phyloP scores from a whole-genome alignment of 2,888 invertebrate genomes.

The Scaptomyza reducta region DNA sequence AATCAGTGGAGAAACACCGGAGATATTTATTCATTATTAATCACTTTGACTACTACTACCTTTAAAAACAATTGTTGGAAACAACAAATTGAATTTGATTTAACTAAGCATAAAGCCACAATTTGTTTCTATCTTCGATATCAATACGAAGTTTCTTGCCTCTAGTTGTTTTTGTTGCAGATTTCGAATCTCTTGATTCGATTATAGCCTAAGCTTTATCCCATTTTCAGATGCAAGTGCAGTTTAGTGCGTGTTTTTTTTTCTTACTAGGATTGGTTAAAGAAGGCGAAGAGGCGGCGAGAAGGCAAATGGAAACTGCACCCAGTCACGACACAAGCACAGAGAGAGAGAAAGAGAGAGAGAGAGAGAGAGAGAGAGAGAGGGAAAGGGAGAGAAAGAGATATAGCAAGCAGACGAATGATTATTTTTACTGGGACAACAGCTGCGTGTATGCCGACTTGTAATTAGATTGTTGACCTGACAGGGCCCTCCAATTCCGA shows the following conservation, averaged over 20 bases:
- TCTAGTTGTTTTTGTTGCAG: background rate
- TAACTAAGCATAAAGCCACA: too few species aligned
- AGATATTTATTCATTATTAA: too few species aligned
- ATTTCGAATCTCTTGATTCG: background rate
- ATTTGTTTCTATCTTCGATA: too few species aligned
- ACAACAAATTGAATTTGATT: too few species aligned
- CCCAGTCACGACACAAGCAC: slow-evolving; percentile 49
- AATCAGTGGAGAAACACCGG: too few species aligned
- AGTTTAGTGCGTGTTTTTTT: slow-evolving; percentile 2
- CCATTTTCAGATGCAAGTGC: slow-evolving; percentile 25
- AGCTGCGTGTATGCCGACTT: slow-evolving; percentile 54
- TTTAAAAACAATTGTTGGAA: too few species aligned
- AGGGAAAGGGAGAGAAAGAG: background rate
- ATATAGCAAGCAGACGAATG: slow-evolving; percentile 6
- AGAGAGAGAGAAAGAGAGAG: background rate
- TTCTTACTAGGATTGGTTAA: background rate
- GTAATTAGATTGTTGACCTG: slow-evolving; percentile 62
- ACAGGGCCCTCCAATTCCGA: slow-evolving; percentile 16
- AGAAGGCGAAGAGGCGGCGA: background rate
- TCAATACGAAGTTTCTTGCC: background rate
- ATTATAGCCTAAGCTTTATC: background rate
- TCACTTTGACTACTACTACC: too few species aligned
- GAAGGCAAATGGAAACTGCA: slow-evolving; percentile 31
- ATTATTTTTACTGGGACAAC: slow-evolving; percentile 32
- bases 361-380: background rate